Evolutionary conservation across 2,888 invertebrate species (phyloP).

Genomic region (Ochropleura plecta): DNA sequence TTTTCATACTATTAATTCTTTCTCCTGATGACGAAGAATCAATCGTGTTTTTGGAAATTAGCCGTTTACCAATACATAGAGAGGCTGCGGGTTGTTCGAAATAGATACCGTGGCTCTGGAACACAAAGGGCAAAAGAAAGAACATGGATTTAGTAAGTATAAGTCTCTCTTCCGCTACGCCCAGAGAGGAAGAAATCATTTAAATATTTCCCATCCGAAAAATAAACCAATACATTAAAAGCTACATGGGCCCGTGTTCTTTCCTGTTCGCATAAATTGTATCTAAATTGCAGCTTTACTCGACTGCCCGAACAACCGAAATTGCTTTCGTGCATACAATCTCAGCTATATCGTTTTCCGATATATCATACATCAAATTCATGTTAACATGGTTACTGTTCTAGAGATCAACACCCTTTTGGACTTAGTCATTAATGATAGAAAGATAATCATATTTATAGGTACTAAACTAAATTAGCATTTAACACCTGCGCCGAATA

Average conservation of each 20-base stretch:
- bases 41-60: not conserved
- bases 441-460: not conserved
- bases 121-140: no score
- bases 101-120: no score
- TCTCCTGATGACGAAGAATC: not conserved
- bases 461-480: constrained; percentile 2
- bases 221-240: not conserved
- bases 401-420: constrained; percentile 1
- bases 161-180: no score
- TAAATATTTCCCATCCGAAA: no score
- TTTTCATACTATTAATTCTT: not conserved
- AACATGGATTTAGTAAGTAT: no score
- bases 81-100: no score
- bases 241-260: not conserved
- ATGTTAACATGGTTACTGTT: not conserved
- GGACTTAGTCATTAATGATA: constrained; percentile 2
- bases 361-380: not conserved
- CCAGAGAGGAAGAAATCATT: no score
- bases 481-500: constrained; percentile 9
- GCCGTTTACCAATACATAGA: not conserved
- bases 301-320: constrained; percentile 8
- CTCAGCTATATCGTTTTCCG: constrained; percentile 2
- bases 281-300: not conserved
- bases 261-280: not conserved
- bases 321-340: constrained; percentile 24